These are phyloP conservation scores for Lobophora halterata DNA, from an alignment of 2,888 invertebrate species.

Conservation along the genomic window DNA sequence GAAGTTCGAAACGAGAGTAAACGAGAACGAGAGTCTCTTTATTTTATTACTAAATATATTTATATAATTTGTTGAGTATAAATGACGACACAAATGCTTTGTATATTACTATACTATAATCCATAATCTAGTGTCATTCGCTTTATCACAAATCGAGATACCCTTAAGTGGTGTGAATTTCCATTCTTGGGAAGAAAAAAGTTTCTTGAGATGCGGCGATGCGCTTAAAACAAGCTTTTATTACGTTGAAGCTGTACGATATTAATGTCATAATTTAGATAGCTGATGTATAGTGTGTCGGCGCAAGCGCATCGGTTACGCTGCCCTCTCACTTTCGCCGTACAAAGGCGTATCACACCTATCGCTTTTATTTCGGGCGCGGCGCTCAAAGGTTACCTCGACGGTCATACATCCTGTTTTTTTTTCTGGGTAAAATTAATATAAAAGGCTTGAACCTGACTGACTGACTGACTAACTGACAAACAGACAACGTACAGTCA, in stretches of 20 bases:
- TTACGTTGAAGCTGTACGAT: slow-evolving; percentile 14
- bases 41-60: no score
- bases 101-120: no score
- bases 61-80: no score
- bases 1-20: no score
- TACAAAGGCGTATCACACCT: slow-evolving; percentile 13
- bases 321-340: slow-evolving; percentile 27
- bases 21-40: no score
- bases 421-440: no score
- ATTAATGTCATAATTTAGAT: slow-evolving; percentile 20
- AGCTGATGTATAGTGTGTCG: slow-evolving; percentile 10
- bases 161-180: slow-evolving; percentile 11
- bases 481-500: no score
- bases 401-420: slow-evolving; percentile 10
- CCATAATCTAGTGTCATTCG: slow-evolving; percentile 9
- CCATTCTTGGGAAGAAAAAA: slow-evolving; percentile 3
- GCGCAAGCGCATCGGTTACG: slow-evolving; percentile 6
- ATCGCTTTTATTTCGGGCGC: slow-evolving; percentile 13
- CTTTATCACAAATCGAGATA: slow-evolving; percentile 12
- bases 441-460: no score
- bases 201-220: slow-evolving; percentile 1
- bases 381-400: slow-evolving; percentile 18
- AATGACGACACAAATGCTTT: no score
- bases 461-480: no score
- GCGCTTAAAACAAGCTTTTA: slow-evolving; percentile 6